Evolutionary conservation across 1,140 invertebrate genomes (phyloP), one percentile per base, ranked within the genome.

Genomic region (Drosophila simulans): DNA sequence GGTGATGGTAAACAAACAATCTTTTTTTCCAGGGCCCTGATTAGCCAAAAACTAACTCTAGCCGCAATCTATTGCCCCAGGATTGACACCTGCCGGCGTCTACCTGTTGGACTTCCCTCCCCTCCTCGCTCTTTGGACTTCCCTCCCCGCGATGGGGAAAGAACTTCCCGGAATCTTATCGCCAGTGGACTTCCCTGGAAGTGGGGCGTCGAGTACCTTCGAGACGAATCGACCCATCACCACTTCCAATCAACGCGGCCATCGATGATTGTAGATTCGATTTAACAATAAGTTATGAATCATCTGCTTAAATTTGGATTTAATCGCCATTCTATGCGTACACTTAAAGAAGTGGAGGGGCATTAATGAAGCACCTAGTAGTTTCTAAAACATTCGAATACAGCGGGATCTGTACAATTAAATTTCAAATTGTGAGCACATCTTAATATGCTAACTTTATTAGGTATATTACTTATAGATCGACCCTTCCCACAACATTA

Each of bases 141-240:
- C 39, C 40, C 12, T 11, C 2, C 10, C 0, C 34, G 5, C 13
- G 37, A 39, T 64, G 48, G 40, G 25, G n/a, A 59, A 27, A 37
- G 12, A 39, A 46, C 65, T 85, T 64, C 60, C 62, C 31, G 62
- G 83, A 86, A 88, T 54, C 53, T 70, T 82, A 88, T 86, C 82
- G 20, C 49, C 55, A 27, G 60, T 43, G 74, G 79, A 71, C 56
- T 86, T 88, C 79, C 74, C 79, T 68, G 65, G 83, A 86, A 86
- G 45, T 78, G 62, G 27, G 27, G 20, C 42, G 15, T 57, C 27
- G 43, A 70, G 55, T 52, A 40, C 12, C 51, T 62, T 76, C 34
- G 48, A 76, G 56, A 52, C 55, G 45, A 77, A 53, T 43, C 43
- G 46, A 37, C 7, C 43, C 57, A 52, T 43, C 51, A 65, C 13